These are phyloP conservation scores for Macrochelys suwanniensis DNA, from an alignment of 2,797 vertebrate species.

Conservation along the genomic window DNA sequence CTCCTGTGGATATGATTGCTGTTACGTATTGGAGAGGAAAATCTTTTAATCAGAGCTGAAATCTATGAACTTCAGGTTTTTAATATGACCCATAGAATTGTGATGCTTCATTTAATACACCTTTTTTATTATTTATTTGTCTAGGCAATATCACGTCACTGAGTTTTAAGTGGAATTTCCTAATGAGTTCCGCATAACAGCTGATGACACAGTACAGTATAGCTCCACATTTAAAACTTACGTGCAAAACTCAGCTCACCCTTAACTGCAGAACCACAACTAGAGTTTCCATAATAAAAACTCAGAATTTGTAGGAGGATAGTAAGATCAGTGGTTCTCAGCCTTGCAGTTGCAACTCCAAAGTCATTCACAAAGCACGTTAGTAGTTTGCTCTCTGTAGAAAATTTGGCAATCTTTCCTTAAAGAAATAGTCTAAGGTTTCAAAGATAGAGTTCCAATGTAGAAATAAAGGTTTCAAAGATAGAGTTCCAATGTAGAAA, in stretches of 20 bases:
- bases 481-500: neutral
- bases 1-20: slow-evolving; percentile 78
- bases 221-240: neutral
- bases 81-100: neutral
- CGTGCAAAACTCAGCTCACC: neutral
- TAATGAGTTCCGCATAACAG: neutral
- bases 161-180: neutral
- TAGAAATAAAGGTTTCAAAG: neutral
- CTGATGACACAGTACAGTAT: neutral
- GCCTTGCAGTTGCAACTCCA: neutral
- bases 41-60: neutral
- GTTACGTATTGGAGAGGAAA: slow-evolving; percentile 17
- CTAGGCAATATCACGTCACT: rapidly evolving
- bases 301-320: neutral
- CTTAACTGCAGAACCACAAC: neutral
- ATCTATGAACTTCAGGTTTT: neutral
- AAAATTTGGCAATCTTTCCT: neutral
- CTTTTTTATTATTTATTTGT: neutral
- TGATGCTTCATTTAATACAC: neutral
- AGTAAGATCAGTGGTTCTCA: neutral
- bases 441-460: neutral
- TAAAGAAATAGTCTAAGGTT: neutral
- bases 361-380: neutral
- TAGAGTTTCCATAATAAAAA: neutral
- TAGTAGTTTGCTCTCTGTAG: neutral